These are phyloP conservation scores for Beroe ovata DNA, from an alignment of 37 sponge, comb jelly and placozoan species.

Conservation along the genomic window DNA sequence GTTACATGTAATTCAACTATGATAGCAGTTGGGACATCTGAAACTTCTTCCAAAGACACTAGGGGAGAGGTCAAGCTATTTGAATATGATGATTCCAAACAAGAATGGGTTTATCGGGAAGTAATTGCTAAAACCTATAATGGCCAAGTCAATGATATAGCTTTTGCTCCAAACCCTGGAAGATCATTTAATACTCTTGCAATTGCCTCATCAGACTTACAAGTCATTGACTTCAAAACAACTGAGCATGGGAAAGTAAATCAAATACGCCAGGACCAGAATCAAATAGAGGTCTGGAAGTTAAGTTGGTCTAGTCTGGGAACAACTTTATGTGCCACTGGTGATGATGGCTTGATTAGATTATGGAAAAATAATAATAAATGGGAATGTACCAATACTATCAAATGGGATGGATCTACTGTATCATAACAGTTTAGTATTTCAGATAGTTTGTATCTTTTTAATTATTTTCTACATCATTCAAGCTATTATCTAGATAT, in stretches of 20 bases:
- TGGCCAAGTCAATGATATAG: constrained; percentile 80
- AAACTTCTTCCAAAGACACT: neutral
- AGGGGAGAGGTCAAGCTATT: neutral
- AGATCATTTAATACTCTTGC: constrained; percentile 76
- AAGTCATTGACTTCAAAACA: constrained; percentile 76
- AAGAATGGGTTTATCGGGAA: constrained; percentile 21
- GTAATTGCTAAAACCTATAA: constrained; percentile 17
- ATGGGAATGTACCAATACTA: constrained; percentile 27
- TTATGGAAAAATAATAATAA: constrained; percentile 84
- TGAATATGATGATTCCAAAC: neutral
- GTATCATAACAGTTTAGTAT: neutral
- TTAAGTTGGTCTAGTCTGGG: constrained; percentile 96
- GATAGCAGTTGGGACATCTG: constrained; percentile 35
- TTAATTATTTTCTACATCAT: too few species aligned
- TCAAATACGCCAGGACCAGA: neutral
- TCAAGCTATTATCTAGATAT: too few species aligned
- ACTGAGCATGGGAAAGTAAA: constrained; percentile 66
- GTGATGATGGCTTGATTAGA: constrained; percentile 89
- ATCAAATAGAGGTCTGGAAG: constrained; percentile 80
- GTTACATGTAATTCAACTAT: neutral
- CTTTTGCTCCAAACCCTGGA: constrained; percentile 93
- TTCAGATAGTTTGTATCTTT: too few species aligned
- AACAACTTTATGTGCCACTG: constrained; percentile 85
- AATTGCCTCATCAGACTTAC: constrained; percentile 85
- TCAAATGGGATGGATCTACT: constrained; percentile 33